These are phyloP conservation scores for Myotis myotis DNA, from an alignment of 2,797 vertebrate genomes.

Conservation along the genomic window DNA sequence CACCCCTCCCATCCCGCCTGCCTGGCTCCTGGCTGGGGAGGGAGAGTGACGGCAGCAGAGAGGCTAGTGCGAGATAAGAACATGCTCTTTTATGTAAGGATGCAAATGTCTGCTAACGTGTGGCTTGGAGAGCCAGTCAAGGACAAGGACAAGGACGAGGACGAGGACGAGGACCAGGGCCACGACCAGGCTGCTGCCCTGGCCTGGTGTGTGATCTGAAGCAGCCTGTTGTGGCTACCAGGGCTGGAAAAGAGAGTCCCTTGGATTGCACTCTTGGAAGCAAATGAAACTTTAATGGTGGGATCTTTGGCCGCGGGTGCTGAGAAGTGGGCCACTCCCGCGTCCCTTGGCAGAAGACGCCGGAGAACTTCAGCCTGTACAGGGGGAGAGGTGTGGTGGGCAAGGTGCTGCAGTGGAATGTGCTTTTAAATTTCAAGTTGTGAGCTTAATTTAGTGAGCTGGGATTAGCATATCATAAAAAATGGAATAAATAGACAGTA, in stretches of 20 bases:
- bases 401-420: not conserved
- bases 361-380: not conserved
- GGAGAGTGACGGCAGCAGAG: not conserved
- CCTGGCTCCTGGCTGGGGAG: not conserved
- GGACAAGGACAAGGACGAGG: not conserved
- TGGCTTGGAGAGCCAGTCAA: not conserved
- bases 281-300: not conserved
- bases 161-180: not conserved
- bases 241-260: not conserved
- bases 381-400: not conserved
- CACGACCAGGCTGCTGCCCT: not conserved
- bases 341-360: not conserved
- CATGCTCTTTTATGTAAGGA: not conserved
- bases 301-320: not conserved
- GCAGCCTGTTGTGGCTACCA: not conserved
- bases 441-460: not conserved
- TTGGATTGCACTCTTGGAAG: not conserved
- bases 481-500: not conserved
- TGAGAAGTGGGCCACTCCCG: not conserved
- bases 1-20: too few relatives aligned
- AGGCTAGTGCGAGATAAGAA: not conserved
- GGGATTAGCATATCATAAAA: not conserved
- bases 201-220: not conserved
- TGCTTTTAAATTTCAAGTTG: not conserved
- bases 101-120: slow-evolving; percentile 1